Evolutionary conservation across 2,113 vertebrate species (phyloP).

Genomic region (Rhabdomys dilectus): DNA sequence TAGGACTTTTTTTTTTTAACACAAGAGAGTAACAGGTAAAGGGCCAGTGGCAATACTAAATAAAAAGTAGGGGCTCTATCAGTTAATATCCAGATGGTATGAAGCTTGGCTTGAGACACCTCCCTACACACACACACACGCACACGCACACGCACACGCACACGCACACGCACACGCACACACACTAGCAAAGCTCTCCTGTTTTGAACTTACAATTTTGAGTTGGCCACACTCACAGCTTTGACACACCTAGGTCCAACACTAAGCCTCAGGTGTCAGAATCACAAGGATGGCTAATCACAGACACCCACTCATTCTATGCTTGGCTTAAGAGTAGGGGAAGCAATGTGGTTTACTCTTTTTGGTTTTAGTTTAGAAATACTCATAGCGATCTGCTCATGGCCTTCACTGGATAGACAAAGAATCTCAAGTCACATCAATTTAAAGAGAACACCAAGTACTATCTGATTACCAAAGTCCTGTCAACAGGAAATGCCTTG

Average conservation of each 20-base stretch:
- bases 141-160: too few species aligned
- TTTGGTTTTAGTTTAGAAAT: not conserved
- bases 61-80: not conserved
- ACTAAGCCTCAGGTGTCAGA: not conserved
- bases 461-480: not conserved
- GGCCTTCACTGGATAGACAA: not conserved
- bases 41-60: not conserved
- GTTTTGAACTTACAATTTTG: not conserved
- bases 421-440: not conserved
- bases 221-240: not conserved
- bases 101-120: not conserved
- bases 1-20: not conserved
- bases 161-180: too few species aligned
- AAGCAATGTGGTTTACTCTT: not conserved
- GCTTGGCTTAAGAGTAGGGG: not conserved
- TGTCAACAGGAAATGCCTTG: not conserved
- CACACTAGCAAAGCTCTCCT: not conserved
- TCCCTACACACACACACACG: too few species aligned
- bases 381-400: not conserved
- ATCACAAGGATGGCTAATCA: not conserved
- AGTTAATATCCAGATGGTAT: not conserved
- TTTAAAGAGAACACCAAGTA: not conserved
- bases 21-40: not conserved
- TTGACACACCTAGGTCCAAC: not conserved
- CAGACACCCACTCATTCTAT: not conserved